Evolutionary conservation across 2,797 vertebrate genomes (phyloP).

Genomic region (Buceros bicornis): DNA sequence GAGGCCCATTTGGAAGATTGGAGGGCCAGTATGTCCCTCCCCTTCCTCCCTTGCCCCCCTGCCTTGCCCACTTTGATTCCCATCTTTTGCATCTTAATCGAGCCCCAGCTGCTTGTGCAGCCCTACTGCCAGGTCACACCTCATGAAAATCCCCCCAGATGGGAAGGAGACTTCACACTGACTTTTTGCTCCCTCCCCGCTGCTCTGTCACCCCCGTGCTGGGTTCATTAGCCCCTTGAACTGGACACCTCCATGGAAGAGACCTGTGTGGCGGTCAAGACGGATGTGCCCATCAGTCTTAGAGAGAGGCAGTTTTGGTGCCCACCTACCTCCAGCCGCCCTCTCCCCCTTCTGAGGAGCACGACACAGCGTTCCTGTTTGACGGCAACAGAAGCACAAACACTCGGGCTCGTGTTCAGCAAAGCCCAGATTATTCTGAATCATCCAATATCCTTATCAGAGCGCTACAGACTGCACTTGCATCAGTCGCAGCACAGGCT

Average conservation of each 20-base stretch:
- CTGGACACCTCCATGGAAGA: not conserved
- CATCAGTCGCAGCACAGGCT: constrained; percentile 43
- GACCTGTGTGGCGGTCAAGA: not conserved
- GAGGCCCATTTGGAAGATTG: not conserved
- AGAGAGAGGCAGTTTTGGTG: not conserved
- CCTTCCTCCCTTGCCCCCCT: not conserved
- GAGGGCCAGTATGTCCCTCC: not conserved
- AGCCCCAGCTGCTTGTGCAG: not conserved
- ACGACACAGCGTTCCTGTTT: not conserved
- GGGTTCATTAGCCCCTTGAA: not conserved
- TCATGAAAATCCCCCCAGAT: not conserved
- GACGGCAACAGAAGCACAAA: not conserved
- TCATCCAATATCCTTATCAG: constrained; percentile 69
- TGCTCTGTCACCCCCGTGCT: not conserved
- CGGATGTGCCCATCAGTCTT: not conserved
- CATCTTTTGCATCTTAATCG: not conserved
- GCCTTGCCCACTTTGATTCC: not conserved
- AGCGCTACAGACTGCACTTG: not conserved
- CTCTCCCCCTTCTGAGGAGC: not conserved
- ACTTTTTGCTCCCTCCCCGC: not conserved
- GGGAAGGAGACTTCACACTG: not conserved
- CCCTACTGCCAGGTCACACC: not conserved
- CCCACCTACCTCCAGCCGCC: not conserved
- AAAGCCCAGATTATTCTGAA: constrained; percentile 55
- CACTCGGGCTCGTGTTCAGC: not conserved